These are phyloP conservation scores for Therioaphis trifolii DNA, from an alignment of 2,888 invertebrate genomes.

Conservation along the genomic window DNA sequence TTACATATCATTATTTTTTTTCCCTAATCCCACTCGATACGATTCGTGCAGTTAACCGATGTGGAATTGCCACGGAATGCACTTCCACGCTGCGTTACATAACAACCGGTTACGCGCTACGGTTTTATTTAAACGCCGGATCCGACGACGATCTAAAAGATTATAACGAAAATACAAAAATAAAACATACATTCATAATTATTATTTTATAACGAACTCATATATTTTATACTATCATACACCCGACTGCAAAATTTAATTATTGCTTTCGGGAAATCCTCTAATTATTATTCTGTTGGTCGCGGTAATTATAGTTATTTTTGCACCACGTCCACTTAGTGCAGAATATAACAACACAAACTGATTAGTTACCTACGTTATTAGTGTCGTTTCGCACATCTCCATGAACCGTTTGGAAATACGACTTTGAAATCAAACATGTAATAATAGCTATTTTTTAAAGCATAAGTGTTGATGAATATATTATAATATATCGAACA, in stretches of 20 bases:
- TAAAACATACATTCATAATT: not conserved
- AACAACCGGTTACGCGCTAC: not conserved
- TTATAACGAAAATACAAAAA: not conserved
- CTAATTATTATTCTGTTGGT: not conserved
- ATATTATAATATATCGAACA: too few species aligned
- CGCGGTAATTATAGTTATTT: not conserved
- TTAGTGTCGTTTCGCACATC: too few species aligned
- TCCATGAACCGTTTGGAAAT: too few species aligned
- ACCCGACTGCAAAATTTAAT: not conserved
- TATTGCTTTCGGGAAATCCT: not conserved
- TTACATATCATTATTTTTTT: too few species aligned
- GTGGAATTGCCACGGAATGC: not conserved
- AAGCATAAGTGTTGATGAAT: too few species aligned
- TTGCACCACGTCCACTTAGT: not conserved
- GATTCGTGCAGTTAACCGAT: too few species aligned
- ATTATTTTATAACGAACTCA: not conserved
- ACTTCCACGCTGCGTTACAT: slow-evolving; percentile 2
- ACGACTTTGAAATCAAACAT: too few species aligned
- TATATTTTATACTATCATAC: not conserved
- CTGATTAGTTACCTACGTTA: too few species aligned
- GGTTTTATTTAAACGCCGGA: not conserved
- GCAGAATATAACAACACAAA: too few species aligned
- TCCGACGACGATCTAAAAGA: not conserved
- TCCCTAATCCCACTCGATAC: too few species aligned
- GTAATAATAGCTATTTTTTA: too few species aligned